Evolutionary conservation across 2,113 vertebrate species (phyloP).

Genomic region (Platycercus adscitus): DNA sequence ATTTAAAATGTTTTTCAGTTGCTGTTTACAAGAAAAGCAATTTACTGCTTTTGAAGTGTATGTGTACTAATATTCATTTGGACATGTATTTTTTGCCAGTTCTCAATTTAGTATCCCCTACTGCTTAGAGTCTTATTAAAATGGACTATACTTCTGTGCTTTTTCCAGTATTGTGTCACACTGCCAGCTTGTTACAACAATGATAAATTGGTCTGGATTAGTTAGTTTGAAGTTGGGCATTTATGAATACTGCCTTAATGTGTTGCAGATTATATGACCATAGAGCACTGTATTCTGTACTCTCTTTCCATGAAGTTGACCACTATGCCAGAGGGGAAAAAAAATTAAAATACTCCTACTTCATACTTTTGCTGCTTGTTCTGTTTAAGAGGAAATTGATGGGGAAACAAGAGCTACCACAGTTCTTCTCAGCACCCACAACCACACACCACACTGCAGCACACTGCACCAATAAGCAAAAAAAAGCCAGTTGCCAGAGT

Average conservation of each 20-base stretch:
- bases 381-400: neutral
- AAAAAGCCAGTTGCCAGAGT: neutral
- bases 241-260: neutral
- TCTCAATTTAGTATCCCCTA: neutral
- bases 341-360: neutral
- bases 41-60: neutral
- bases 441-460: neutral
- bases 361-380: neutral
- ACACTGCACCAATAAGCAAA: neutral
- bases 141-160: neutral
- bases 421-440: neutral
- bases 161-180: neutral
- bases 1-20: neutral
- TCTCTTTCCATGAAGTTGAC: neutral
- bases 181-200: neutral
- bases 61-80: neutral
- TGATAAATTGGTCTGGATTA: neutral
- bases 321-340: neutral
- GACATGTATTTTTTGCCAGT: neutral
- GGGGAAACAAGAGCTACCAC: neutral
- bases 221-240: neutral
- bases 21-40: neutral
- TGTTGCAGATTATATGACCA: neutral
- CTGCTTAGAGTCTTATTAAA: neutral
- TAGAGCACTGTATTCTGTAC: neutral